Base-by-base conservation (phyloP, 2,888 invertebrate species). In the Cacoxenus indagator region DNA sequence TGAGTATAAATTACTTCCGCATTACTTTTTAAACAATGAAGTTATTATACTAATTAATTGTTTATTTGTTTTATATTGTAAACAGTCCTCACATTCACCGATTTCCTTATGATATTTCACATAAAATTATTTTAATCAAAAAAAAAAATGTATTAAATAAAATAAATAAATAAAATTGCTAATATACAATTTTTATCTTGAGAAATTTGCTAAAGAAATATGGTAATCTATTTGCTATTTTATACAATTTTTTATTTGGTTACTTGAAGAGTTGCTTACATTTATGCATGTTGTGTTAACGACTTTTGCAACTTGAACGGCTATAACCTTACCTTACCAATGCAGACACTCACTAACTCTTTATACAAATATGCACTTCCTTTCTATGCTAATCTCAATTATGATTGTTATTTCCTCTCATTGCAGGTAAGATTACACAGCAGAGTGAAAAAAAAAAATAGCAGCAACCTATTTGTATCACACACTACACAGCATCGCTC, bases 291-390 rank as follows among this genome's bases (percentile, higher is more conserved):
- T 37, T 37, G 9, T 37, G 37, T 37, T 37, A 37, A 37, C 5
- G 8, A 14, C 5, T n/a, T n/a, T 37, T 37, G 37, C 37, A 4
- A 37, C 37, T 37, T 5, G 37, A 4, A 14, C 2, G 8, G 37
- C 37, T 4, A 4, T 14, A 37, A 5, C 37, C 0, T 5, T 14
- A n/a, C n/a, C n/a, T n/a, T 4, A 48, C 4, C 48, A 48, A 57
- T 1, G 29, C 29, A 57, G 17, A 22, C 4, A 57, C 55, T 29
- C 17, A 75, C 78, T 73, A 80, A 79, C 75, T 77, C 76, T 79
- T 77, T 77, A 67, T 54, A 66, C 75, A 81, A 80, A 81, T 67
- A 77, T 70, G 66, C 72, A 76, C 76, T 77, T 80, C 78, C 77
- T 78, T 78, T 73, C 61, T 26, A 31, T 37, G 70, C 76, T 78